Percentiles rank a stretch among this genome's conserved stretches.
phyloP scores from a whole-genome alignment of 2,113 vertebrate species.

The Cyphomyrus plagiostoma region DNA sequence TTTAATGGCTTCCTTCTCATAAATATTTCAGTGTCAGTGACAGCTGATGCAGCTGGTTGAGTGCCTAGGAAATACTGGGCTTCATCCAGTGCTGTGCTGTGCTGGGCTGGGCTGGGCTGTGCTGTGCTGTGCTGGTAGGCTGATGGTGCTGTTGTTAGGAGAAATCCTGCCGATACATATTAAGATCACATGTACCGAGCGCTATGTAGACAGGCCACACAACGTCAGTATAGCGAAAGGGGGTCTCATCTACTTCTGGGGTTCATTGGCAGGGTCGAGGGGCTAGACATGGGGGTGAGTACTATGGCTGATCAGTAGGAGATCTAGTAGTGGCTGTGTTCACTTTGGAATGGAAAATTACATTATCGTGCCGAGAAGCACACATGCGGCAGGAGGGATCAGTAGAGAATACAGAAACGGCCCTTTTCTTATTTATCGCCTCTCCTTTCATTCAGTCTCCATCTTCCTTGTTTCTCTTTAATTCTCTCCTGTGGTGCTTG shows the following conservation, averaged over 20 bases:
- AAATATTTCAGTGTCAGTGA: not conserved
- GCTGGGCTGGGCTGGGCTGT: not conserved
- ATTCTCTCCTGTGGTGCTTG: not conserved
- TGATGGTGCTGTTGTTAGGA: not conserved
- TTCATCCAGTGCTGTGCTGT: not conserved
- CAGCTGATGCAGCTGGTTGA: not conserved
- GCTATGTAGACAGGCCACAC: not conserved
- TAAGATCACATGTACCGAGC: not conserved
- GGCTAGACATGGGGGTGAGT: not conserved
- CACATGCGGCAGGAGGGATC: not conserved
- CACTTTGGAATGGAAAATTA: constrained; percentile 2
- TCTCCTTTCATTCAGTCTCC: not conserved
- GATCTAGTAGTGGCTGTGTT: not conserved
- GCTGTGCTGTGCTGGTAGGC: not conserved
- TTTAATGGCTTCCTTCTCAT: not conserved
- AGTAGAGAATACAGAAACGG: not conserved
- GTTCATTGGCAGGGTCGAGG: not conserved
- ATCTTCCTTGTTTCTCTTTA: not conserved
- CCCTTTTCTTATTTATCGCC: not conserved
- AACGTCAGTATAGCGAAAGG: not conserved
- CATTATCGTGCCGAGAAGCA: not conserved
- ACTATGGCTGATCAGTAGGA: not conserved
- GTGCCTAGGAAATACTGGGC: constrained; percentile 1
- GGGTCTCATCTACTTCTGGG: not conserved
- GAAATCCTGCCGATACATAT: not conserved